Percentiles rank a stretch among this genome's conserved stretches.
Evolutionary conservation across 2,113 vertebrate genomes (phyloP).

Genomic region (Rhipidura dahli): DNA sequence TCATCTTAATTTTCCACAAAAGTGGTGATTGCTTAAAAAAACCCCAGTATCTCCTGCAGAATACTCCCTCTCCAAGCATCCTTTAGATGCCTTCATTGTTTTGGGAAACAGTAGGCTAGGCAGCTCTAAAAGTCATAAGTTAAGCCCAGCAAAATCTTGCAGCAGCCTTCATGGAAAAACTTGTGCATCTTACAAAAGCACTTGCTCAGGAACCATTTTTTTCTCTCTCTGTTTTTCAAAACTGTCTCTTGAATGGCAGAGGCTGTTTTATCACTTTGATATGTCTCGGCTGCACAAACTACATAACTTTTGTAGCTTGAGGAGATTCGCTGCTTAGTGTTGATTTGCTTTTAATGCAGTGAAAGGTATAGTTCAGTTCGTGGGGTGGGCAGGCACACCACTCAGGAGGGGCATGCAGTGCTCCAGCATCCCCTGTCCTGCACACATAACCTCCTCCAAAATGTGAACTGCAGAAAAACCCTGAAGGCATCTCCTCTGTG

Average conservation of each 20-base stretch:
- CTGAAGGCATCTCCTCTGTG: background rate
- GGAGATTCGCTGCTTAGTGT: background rate
- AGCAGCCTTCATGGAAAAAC: background rate
- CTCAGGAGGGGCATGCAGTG: background rate
- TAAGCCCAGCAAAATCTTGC: background rate
- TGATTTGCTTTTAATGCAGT: background rate
- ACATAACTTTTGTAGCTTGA: background rate
- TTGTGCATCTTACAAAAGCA: background rate
- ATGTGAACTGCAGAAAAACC: fast-evolving
- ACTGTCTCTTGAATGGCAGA: background rate
- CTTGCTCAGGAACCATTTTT: background rate
- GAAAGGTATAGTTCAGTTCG: background rate
- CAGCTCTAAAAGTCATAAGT: background rate
- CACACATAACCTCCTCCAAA: background rate
- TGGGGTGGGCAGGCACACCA: background rate
- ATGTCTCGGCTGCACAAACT: background rate
- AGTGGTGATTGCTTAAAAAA: conserved; percentile 14
- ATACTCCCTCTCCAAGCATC: background rate
- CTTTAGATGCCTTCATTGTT: background rate
- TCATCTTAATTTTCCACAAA: conserved; percentile 29
- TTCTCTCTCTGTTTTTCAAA: background rate
- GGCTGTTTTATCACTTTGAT: background rate
- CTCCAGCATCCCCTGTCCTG: background rate
- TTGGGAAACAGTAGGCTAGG: background rate
- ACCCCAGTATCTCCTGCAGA: background rate